Evolutionary conservation across 2,797 vertebrate species (phyloP), one percentile per base, ranked within the genome.

Genomic region (Taeniopygia guttata): DNA sequence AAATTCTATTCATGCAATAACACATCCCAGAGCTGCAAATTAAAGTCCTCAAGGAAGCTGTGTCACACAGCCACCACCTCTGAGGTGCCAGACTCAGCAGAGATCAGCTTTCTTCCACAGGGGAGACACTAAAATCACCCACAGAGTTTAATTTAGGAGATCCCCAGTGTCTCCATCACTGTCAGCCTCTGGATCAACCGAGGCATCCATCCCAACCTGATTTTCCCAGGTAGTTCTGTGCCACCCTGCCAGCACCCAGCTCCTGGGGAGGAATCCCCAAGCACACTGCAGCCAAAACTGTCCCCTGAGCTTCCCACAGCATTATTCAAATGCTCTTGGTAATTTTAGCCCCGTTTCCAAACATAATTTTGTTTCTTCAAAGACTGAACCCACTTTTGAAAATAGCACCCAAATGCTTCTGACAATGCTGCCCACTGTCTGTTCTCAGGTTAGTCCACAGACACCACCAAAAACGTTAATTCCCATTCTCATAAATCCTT

Each of bases 301-400:
- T 22, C 30, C 79, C 40, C 70, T 17, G 46, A 68, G 70, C 34
- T 63, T 68, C 52, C 27, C 29, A 3, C 0, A 0, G 55, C 34
- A 29, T 42, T 5, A 32, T 15, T 40, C 8, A 36, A 85, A 48
- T 0, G 2, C 23, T 11, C 51, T 30, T 0, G 0, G 40, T 0
- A 7, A 52, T 38, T 49, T 45, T 3, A 43, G 56, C 52, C 59
- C 43, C 36, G 42, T 56, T 81, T 64, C 20, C 56, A 72, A 83
- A 55, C 49, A n/a, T 11, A 0, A 2, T n/a, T 85, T 46, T 38
- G 45, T 17, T 62, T 72, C 69, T 74, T 68, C 25, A 14, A 46
- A 54, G 54, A 38, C 36, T 36, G 32, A 52, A 79, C 8, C 21
- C 43, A 13, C 25, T 68, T 92, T 45, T 62, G 77, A 68, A 87